phyloP scores from a whole-genome alignment of 92 coral and sea anemone genomes.

The Phymanthus crucifer region DNA sequence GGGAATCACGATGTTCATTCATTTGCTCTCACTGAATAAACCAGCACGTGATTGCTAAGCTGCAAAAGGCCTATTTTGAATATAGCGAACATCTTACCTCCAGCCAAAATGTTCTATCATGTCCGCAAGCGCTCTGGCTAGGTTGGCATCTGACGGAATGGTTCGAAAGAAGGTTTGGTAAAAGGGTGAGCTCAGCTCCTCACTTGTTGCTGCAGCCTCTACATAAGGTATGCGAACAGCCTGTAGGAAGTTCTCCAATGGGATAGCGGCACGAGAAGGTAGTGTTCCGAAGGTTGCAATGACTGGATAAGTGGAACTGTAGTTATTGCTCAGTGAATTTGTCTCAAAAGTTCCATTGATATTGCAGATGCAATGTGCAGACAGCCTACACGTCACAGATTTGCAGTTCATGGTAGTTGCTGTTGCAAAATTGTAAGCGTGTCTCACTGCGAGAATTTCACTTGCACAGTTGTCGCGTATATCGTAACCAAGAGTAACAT shows the following conservation, averaged over 20 bases:
- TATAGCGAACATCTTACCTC: slow-evolving; percentile 20
- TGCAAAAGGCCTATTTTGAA: not conserved
- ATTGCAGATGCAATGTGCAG: slow-evolving; percentile 10
- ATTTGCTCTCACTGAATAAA: no score
- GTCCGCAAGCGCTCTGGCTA: slow-evolving; percentile 58
- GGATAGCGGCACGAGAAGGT: slow-evolving; percentile 56
- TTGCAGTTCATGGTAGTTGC: slow-evolving; percentile 42
- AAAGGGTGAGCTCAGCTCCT: slow-evolving; percentile 51
- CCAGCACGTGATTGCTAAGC: no score
- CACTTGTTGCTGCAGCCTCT: slow-evolving; percentile 62
- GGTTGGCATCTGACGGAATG: slow-evolving; percentile 56
- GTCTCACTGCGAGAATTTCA: slow-evolving; percentile 46
- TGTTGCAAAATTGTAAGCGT: slow-evolving; percentile 52
- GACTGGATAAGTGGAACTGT: slow-evolving; percentile 32
- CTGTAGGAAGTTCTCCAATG: slow-evolving; percentile 48
- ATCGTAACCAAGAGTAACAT: slow-evolving; percentile 59
- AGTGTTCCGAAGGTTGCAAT: slow-evolving; percentile 37
- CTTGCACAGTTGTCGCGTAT: slow-evolving; percentile 76
- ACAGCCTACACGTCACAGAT: not conserved
- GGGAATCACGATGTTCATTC: no score
- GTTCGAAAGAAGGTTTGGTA: slow-evolving; percentile 52
- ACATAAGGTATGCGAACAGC: slow-evolving; percentile 51
- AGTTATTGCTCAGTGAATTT: not conserved
- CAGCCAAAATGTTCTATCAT: slow-evolving; percentile 46
- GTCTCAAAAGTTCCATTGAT: not conserved